Base-by-base conservation (phyloP, 2,888 invertebrate genomes). In the Temnothorax unifasciatus region DNA sequence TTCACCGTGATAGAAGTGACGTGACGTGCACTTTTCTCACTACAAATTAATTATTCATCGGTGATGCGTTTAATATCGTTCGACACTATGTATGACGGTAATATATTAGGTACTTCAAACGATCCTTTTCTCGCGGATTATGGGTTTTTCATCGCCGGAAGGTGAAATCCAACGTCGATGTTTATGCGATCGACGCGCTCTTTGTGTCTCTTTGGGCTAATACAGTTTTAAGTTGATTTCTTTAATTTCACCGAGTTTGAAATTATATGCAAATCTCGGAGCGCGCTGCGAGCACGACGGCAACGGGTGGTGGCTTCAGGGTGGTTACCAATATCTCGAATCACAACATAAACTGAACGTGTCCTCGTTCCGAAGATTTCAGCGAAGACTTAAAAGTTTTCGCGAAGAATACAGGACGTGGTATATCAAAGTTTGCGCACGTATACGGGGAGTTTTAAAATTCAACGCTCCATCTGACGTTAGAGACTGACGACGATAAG, bases 391-490 rank as follows among this genome's bases (percentile, higher is more conserved):
- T 50, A 54, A 47, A 59, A 61, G 47, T 71, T 59, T 25, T 25
- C 71, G 47, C 47, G 59, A 79, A 71, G 57, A 79, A 71, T 47
- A 71, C 59, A 21, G 47, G 25, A 29, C 41, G 66, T 29, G 21
- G 59, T 38, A 38, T 25, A 59, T 71, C 57, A 38, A 71, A 81
- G 71, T 71, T 71, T 38, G 47, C 47, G 69, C 71, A 71, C 79
- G 57, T 71, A 79, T 44, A 34, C 77, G 69, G 9, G 54, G 3
- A 44, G 54, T 38, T 71, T 81, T 81, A 71, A 71, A 81, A 81
- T 81, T 81, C 79, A 81, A 59, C 59, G 59, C 18, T 71, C 21
- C 38, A 61, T 81, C 71, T 71, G 71, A 34, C 71, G 47, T 59
- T 68, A 68, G 68, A 29, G 29, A 13, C 41, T 25, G 47, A 59